These are phyloP conservation scores for Hiodon alosoides DNA, from an alignment of 2,113 vertebrate genomes.

Conservation along the genomic window DNA sequence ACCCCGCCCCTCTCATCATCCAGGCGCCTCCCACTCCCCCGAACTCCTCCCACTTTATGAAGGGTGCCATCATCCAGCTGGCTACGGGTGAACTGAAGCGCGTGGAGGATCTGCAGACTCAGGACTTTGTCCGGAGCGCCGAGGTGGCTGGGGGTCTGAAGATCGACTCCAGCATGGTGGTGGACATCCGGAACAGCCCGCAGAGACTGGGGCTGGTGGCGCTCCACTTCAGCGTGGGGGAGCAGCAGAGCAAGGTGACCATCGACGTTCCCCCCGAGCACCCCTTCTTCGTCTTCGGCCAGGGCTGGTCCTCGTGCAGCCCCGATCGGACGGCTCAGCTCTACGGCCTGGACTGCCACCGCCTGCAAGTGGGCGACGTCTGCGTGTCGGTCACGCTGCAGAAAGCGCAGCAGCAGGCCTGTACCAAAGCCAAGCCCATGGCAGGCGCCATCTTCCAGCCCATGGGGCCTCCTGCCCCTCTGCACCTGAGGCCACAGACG, in stretches of 20 bases:
- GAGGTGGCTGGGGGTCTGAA: conserved; percentile 91
- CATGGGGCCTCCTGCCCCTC: conserved; percentile 69
- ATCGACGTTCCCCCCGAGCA: conserved; percentile 94
- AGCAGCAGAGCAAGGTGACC: conserved; percentile 96
- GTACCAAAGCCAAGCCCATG: conserved; percentile 57
- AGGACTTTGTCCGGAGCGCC: conserved; percentile 93
- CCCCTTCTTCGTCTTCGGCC: conserved; percentile 95
- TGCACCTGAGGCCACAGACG: conserved; percentile 59
- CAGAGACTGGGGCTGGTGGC: conserved; percentile 82
- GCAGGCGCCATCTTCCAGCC: conserved; percentile 66
- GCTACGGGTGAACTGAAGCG: conserved; percentile 94
- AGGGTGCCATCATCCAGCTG: conserved; percentile 95
- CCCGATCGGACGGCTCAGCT: conserved; percentile 84
- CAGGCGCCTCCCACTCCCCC: conserved; percentile 50
- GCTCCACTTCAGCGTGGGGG: conserved; percentile 90
- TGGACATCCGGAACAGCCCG: conserved; percentile 87
- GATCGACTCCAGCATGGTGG: conserved; percentile 95
- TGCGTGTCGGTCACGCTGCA: conserved; percentile 95
- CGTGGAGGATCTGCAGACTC: conserved; percentile 94
- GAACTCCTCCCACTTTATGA: conserved; percentile 95
- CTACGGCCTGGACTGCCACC: conserved; percentile 86
- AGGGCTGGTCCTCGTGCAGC: conserved; percentile 97
- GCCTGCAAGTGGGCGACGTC: conserved; percentile 89
- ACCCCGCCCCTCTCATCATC: conserved; percentile 44
- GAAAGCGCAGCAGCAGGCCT: conserved; percentile 55